phyloP scores from a whole-genome alignment of 2,113 vertebrate genomes.

The Corythoichthys intestinalis region DNA sequence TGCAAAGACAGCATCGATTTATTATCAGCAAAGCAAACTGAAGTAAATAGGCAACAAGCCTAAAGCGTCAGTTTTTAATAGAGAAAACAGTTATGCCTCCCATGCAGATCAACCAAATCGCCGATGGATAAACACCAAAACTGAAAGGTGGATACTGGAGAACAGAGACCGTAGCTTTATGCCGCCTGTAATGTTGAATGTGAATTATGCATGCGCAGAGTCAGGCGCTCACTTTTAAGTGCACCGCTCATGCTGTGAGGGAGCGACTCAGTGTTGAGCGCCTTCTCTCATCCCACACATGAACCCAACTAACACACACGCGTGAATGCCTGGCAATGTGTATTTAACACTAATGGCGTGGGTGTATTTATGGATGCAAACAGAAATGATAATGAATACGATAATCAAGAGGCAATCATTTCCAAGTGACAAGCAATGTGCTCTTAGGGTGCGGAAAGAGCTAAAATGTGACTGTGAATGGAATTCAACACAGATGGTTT shows the following conservation, averaged over 20 bases:
- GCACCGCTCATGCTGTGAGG: slow-evolving; percentile 25
- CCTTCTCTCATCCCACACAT: slow-evolving; percentile 21
- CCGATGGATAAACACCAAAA: background rate
- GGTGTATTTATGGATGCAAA: slow-evolving; percentile 30
- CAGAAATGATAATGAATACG: slow-evolving; percentile 21
- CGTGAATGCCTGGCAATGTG: slow-evolving; percentile 18
- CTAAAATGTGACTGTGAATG: slow-evolving; percentile 20
- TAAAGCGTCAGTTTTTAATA: slow-evolving; percentile 7
- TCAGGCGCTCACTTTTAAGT: slow-evolving; percentile 10
- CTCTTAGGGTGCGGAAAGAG: slow-evolving; percentile 5
- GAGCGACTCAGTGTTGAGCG: slow-evolving; percentile 10
- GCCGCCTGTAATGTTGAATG: slow-evolving; percentile 6
- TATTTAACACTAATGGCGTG: slow-evolving; percentile 25
- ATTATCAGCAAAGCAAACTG: slow-evolving; percentile 6
- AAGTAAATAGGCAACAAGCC: background rate
- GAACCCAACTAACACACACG: background rate
- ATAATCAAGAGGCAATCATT: slow-evolving; percentile 21
- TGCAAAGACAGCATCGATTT: slow-evolving; percentile 6
- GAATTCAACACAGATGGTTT: background rate
- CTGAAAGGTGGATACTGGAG: background rate
- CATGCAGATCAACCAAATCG: slow-evolving; percentile 13
- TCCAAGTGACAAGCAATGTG: background rate
- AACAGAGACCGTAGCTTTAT: background rate
- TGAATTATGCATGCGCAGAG: slow-evolving; percentile 20
- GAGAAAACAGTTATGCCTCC: slow-evolving; percentile 10